phyloP scores from a whole-genome alignment of 1,140 invertebrate species.

The Drosophila ananassae region DNA sequence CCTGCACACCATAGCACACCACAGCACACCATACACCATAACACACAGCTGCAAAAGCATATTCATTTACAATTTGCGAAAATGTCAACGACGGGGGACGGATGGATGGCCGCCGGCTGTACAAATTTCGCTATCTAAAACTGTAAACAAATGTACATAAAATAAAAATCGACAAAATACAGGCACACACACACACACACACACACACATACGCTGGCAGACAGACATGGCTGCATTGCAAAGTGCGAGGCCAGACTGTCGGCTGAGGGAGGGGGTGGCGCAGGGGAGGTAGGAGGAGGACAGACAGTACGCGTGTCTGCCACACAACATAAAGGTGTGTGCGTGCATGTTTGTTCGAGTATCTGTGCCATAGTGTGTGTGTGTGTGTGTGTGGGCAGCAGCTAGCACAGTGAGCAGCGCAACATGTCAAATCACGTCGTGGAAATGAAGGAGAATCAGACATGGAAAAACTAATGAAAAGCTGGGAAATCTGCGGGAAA shows the following conservation, averaged over 20 bases:
- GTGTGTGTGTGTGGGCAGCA: constrained; percentile 33
- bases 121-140: constrained; percentile 82
- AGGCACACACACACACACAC: constrained; percentile 34
- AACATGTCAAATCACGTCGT: constrained; percentile 56
- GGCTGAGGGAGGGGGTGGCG: constrained; percentile 27
- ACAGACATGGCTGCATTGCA: constrained; percentile 58
- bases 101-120: constrained; percentile 59
- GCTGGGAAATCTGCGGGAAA: constrained; percentile 1
- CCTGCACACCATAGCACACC: neutral
- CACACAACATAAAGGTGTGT: constrained; percentile 54
- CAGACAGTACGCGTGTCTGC: constrained; percentile 45
- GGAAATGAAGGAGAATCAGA: constrained; percentile 27
- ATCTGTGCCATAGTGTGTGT: constrained; percentile 2
- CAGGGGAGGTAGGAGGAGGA: constrained; percentile 27
- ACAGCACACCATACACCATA: constrained; percentile 5
- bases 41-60: constrained; percentile 52
- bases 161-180: constrained; percentile 78
- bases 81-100: constrained; percentile 63
- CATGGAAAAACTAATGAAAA: constrained; percentile 17
- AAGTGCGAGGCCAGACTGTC: constrained; percentile 63
- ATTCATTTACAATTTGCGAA: constrained; percentile 81
- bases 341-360: constrained; percentile 28
- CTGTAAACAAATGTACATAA: constrained; percentile 82
- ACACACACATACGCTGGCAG: constrained; percentile 20
- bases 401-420: constrained; percentile 30